A percentile compares a stretch with the other conserved stretches of the same genome.
Conservation (phyloP, 1,140 invertebrate species). For the Drosophila grimshawi region DNA sequence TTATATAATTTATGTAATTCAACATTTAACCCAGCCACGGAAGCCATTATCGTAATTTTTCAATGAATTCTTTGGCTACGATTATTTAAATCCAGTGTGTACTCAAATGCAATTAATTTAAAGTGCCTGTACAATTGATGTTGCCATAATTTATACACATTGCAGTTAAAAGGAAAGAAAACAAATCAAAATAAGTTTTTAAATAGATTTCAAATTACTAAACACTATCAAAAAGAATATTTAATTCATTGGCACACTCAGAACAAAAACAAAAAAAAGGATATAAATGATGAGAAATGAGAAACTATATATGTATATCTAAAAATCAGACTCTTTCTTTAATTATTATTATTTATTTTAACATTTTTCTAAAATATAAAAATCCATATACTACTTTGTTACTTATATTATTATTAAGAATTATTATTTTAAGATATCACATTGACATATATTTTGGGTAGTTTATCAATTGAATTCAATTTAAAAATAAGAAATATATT, state of each 20-base stretch:
- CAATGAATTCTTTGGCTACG: constrained; percentile 20
- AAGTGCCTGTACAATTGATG: constrained; percentile 45
- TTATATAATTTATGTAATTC: constrained; percentile 79
- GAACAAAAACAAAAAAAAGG: no score
- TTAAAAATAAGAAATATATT: no score
- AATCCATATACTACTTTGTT: no score
- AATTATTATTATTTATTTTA: no score
- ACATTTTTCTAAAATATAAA: no score
- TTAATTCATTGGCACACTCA: not conserved
- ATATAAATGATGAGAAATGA: no score
- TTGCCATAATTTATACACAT: not conserved
- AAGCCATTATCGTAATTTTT: constrained; percentile 79
- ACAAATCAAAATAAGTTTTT: not conserved
- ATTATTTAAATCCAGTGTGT: constrained; percentile 71
- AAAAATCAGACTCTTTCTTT: not conserved
- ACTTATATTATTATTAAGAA: no score
- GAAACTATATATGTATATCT: no score
- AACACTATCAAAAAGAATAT: not conserved
- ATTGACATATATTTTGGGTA: no score
- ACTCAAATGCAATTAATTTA: constrained; percentile 59
- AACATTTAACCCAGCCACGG: constrained; percentile 62
- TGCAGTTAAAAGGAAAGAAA: not conserved
- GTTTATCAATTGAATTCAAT: no score
- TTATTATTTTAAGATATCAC: no score
- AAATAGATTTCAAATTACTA: not conserved